phyloP scores from a whole-genome alignment of 2,888 invertebrate species.

The Neocrepidodera transversa region DNA sequence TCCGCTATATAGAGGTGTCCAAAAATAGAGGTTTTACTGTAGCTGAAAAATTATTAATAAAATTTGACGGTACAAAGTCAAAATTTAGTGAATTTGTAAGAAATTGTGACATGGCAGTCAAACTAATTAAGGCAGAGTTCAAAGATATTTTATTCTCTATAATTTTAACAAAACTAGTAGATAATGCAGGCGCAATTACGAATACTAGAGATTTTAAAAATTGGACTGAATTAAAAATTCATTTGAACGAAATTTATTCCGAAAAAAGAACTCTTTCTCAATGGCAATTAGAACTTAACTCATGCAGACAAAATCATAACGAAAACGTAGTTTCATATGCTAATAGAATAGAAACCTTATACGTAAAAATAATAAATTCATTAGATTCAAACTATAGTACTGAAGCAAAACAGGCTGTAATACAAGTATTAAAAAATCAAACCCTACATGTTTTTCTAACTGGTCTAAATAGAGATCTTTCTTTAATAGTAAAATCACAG shows the following conservation, averaged over 20 bases:
- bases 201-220: constrained; percentile 37
- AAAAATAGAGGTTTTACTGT: no score
- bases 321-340: constrained; percentile 41
- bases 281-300: constrained; percentile 49
- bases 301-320: constrained; percentile 42
- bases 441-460: constrained; percentile 28
- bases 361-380: constrained; percentile 7
- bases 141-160: constrained; percentile 32
- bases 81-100: constrained; percentile 33
- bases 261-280: no score
- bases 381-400: constrained; percentile 10
- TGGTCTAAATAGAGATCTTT: constrained; percentile 22
- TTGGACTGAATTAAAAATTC: no score
- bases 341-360: constrained; percentile 7
- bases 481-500: background rate
- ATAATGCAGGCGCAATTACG: constrained; percentile 36
- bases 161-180: constrained; percentile 39
- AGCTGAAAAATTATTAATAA: constrained; percentile 21
- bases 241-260: constrained; percentile 33
- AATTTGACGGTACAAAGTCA: constrained; percentile 33
- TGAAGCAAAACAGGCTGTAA: constrained; percentile 14
- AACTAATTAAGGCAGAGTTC: constrained; percentile 31
- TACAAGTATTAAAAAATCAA: constrained; percentile 25
- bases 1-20: no score
- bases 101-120: constrained; percentile 30